Evolutionary conservation across 2,888 invertebrate species (phyloP).

Genomic region (Cosmia pyralina): DNA sequence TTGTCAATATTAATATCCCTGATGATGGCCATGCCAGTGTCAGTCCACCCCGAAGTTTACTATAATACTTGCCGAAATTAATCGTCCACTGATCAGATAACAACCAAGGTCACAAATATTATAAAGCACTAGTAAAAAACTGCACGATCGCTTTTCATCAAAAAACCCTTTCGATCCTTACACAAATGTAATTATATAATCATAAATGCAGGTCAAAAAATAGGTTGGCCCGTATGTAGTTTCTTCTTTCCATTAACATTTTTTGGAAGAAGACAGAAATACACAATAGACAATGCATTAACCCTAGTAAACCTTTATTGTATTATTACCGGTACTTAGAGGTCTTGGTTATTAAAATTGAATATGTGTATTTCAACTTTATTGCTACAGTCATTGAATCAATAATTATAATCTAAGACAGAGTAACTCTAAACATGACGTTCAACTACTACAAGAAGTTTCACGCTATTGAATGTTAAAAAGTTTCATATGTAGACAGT

Average conservation of each 20-base stretch:
- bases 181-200: constrained; percentile 19
- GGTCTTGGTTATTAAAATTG: neutral
- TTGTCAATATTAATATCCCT: too few species aligned
- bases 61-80: neutral
- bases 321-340: neutral
- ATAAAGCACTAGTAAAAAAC: constrained; percentile 12
- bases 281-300: neutral
- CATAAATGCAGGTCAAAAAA: constrained; percentile 31
- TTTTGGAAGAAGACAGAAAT: constrained; percentile 7
- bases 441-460: constrained; percentile 7
- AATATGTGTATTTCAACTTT: constrained; percentile 7
- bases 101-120: neutral
- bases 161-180: constrained; percentile 2
- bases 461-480: constrained; percentile 7
- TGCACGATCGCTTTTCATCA: neutral
- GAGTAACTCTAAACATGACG: constrained; percentile 22
- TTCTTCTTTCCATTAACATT: neutral
- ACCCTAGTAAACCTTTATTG: constrained; percentile 5
- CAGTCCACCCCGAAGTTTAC: neutral
- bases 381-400: constrained; percentile 18
- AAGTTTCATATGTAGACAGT: constrained; percentile 3
- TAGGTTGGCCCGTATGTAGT: constrained; percentile 4
- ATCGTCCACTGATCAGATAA: neutral
- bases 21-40: too few species aligned
- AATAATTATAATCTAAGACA: constrained; percentile 14